Base-by-base conservation (phyloP, 2,888 invertebrate species). In the Cepaea hortensis region DNA sequence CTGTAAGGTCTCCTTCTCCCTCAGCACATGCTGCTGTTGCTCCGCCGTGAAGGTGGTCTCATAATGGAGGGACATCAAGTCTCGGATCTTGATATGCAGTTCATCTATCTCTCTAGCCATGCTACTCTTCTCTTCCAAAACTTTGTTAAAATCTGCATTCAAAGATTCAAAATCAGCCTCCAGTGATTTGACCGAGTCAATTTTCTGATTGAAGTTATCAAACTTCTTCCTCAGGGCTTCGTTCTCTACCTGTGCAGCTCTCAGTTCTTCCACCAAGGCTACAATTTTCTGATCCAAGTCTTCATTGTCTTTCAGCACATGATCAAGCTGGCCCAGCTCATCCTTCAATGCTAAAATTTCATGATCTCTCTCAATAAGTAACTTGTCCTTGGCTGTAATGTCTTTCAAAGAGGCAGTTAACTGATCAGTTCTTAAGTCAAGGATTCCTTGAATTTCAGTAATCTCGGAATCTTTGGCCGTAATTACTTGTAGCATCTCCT, bases 101-200 rank as follows among this genome's bases (percentile, higher is more conserved):
- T 93, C 93, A 87, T 93, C 93, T 62, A 93, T 91, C 88, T 93
- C 92, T 81, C 91, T 92, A 7, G 92, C 92, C 89, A 93, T 88
- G 46, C 83, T 88, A 79, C 91, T 92, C 83, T 93, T 94, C 85
- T 93, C 93, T 72, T 88, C 88, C 11, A 93, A 88, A 9, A 93
- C 88, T 81, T 91, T 91, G 77, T 91, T 92, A 86, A 93, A 92
- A 76, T 93, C 91, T 50, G 91, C 91, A 89, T 90, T 92, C 48
- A 93, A 82, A 23, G 89, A 88, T 61, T 90, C 91, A 88, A 91
- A 92, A 73, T 93, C 93, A 20, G 89, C 87, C 83, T 92, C 91
- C 20, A 92, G 23, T 13, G 84, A 83, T 20, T 75, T 84, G 55
- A 91, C 84, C 0, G 90, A 87, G 46, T 87, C 87, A 61, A 90